Evolutionary conservation across 2,113 vertebrate species (phyloP), one percentile per base, ranked within the genome.

Genomic region (Anoplopoma fimbria): DNA sequence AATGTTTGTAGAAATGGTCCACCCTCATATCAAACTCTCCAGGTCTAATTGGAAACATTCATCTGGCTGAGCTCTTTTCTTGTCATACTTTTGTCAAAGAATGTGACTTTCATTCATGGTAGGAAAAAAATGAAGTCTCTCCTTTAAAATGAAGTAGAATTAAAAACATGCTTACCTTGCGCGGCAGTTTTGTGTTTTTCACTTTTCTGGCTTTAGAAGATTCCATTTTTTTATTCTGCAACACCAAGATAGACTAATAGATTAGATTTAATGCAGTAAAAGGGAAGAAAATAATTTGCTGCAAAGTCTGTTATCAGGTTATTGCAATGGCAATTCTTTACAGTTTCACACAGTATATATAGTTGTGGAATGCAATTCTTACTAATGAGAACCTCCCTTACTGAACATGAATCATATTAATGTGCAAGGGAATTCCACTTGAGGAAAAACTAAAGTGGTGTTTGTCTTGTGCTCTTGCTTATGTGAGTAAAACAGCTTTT

Each of bases 51-150:
- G 7, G 14, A 51, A 42, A 51, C 14, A 9, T 40, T 40, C n/a
- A 31, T 14, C 33, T 38, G 38, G 19, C 3, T 36, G 47, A 55
- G 17, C 36, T 63, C 0, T 47, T 45, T 31, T 61, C 36, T 62
- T 76, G 76, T 88, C 45, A 57, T 69, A 17, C 49, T 1, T 77
- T 42, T 69, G 38, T 69, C 53, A 76, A 40, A 62, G 75, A 82
- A 34, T 55, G n/a, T 19, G 33, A 27, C 40, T 69, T 80, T 72
- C 33, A 69, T 80, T 72, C 5, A 53, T 27, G 15, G 23, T 4
- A 29, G 42, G 17, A 70, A 71, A 38, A 38, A 29, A 69, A 79
- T 63, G 62, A 64, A 40, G 31, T 58, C 47, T 25, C 70, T 42
- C 34, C 42, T n/a, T 69, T 69, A 69, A 25, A 51, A 6, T 12